Evolutionary conservation across 2,888 invertebrate species (phyloP).

Genomic region (Galerucella calmariensis): DNA sequence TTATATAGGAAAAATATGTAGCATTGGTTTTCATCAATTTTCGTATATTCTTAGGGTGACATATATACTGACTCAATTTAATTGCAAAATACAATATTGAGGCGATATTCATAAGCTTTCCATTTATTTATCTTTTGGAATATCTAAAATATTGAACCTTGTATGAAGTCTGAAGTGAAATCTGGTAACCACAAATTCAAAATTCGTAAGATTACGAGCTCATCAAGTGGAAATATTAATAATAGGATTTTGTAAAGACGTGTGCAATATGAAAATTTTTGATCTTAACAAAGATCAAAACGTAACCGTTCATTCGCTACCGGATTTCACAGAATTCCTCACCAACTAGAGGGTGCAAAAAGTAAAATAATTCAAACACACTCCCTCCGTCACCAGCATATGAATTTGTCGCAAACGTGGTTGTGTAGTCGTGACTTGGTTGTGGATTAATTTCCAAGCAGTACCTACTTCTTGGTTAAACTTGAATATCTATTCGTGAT

Average conservation of each 20-base stretch:
- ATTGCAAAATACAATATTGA: too few species aligned
- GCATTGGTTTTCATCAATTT: too few species aligned
- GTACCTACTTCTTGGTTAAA: not conserved
- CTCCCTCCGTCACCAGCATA: constrained; percentile 49
- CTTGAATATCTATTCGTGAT: constrained; percentile 10
- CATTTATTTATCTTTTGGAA: not conserved
- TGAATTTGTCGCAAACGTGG: constrained; percentile 57
- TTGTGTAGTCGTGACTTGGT: constrained; percentile 56
- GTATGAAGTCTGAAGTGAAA: not conserved
- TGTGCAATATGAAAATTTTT: constrained; percentile 63
- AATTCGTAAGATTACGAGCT: constrained; percentile 60
- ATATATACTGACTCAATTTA: too few species aligned
- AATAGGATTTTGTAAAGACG: constrained; percentile 62
- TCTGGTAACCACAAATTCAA: constrained; percentile 50
- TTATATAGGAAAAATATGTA: too few species aligned
- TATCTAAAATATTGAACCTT: not conserved
- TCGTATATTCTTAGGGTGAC: too few species aligned
- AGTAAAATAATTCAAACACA: constrained; percentile 60
- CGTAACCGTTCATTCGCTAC: constrained; percentile 45
- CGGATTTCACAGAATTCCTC: constrained; percentile 56
- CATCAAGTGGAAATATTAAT: constrained; percentile 63
- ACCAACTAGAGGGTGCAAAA: constrained; percentile 56
- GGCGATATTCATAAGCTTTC: too few species aligned
- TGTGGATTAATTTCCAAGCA: constrained; percentile 40
- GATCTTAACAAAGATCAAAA: constrained; percentile 55